Percentiles rank a stretch among this genome's conserved stretches.
phyloP scores from a whole-genome alignment of 2,888 invertebrate genomes.

The Sarcophaga carnaria region DNA sequence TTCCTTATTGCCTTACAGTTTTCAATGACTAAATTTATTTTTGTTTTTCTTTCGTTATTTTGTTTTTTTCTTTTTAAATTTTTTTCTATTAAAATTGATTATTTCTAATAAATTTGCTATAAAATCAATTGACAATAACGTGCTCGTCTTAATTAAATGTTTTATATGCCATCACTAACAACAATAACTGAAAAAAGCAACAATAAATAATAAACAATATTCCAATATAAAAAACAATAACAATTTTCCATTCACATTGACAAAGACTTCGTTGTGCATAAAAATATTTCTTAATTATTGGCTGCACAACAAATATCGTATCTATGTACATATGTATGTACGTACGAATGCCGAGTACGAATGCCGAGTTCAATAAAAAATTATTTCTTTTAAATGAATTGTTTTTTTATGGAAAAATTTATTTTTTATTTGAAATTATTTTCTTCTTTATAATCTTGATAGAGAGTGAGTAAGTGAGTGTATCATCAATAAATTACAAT shows the following conservation, averaged over 20 bases:
- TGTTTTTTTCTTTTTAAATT: not conserved
- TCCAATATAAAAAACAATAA: not conserved
- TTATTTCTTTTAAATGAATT: not conserved
- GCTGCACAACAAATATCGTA: no score
- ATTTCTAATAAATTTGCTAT: conserved; percentile 52
- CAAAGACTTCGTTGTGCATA: conserved; percentile 17
- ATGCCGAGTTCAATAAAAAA: not conserved
- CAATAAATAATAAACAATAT: not conserved
- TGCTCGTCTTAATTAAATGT: conserved; percentile 54
- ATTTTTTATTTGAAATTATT: no score
- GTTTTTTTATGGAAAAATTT: conserved; percentile 36
- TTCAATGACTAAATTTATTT: no score
- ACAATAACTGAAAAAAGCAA: no score
- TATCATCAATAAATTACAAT: not conserved
- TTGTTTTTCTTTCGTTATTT: not conserved
- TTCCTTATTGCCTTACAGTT: not conserved
- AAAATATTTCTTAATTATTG: conserved; percentile 44
- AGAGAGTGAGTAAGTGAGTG: conserved; percentile 1
- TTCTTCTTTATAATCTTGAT: conserved; percentile 41
- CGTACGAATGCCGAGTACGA: not conserved
- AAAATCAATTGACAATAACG: conserved; percentile 49
- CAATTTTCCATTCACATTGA: conserved; percentile 8
- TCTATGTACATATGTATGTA: not conserved
- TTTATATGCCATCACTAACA: conserved; percentile 21
- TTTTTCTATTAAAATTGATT: conserved; percentile 48